Percentiles rank a stretch among this genome's conserved stretches.
These are phyloP conservation scores for Artibeus jamaicensis DNA, from an alignment of 2,797 vertebrate genomes.

Conservation along the genomic window DNA sequence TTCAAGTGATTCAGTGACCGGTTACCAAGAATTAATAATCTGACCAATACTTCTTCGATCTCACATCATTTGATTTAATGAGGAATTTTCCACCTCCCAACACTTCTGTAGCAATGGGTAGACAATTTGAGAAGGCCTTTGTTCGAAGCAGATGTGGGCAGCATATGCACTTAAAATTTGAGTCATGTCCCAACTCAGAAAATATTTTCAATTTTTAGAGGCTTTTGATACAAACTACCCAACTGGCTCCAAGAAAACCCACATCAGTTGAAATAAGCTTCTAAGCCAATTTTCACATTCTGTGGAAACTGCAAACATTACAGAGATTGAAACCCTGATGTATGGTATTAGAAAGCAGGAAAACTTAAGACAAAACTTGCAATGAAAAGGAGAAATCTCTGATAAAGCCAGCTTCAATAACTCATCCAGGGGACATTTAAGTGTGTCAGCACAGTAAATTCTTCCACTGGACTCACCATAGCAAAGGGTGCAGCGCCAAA, in stretches of 20 bases:
- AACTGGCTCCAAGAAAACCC: neutral
- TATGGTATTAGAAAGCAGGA: neutral
- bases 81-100: neutral
- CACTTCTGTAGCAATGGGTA: neutral
- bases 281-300: neutral
- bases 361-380: slow-evolving; percentile 4
- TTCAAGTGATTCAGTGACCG: neutral
- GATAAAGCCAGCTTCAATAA: neutral
- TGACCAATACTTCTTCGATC: neutral
- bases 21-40: slow-evolving; percentile 8
- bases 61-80: slow-evolving; percentile 33
- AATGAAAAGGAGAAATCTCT: neutral
- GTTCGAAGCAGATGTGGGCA: neutral
- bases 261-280: neutral
- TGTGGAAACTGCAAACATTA: neutral
- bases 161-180: neutral
- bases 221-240: neutral
- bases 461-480: slow-evolving; percentile 70
- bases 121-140: neutral
- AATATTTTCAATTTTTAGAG: slow-evolving; percentile 8
- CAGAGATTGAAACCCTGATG: neutral
- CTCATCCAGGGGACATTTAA: neutral
- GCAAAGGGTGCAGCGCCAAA: slow-evolving; percentile 73
- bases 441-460: neutral
- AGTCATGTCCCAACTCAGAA: neutral